These are phyloP conservation scores for Columbina picui DNA, from an alignment of 2,113 vertebrate species.

Conservation along the genomic window DNA sequence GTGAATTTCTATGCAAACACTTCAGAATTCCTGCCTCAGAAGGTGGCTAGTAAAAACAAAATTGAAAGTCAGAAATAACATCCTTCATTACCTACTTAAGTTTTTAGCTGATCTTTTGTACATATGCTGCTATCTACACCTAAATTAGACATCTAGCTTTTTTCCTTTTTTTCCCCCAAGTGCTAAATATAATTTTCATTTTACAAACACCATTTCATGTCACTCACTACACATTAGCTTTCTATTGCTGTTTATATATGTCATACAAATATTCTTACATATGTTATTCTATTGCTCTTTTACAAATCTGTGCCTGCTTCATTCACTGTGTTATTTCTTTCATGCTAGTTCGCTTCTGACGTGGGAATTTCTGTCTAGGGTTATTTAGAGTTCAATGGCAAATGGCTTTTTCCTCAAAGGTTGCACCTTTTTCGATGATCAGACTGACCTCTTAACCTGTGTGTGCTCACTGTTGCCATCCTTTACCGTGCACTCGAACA, in stretches of 20 bases:
- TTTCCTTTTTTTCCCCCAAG: not conserved
- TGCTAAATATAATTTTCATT: not conserved
- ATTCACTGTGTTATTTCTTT: not conserved
- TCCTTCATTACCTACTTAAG: not conserved
- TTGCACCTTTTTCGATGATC: not conserved
- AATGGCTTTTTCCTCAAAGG: not conserved
- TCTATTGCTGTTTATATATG: not conserved
- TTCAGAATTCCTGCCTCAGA: not conserved
- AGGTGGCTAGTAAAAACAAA: not conserved
- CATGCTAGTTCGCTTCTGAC: not conserved
- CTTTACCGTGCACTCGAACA: not conserved
- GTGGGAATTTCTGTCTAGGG: not conserved
- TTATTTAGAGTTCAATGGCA: not conserved
- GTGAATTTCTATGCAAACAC: not conserved
- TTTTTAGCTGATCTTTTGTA: not conserved
- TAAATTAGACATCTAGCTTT: not conserved
- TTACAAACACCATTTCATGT: not conserved
- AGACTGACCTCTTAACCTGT: not conserved
- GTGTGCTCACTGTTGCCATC: rapidly evolving
- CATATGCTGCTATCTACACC: not conserved
- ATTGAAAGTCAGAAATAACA: not conserved
- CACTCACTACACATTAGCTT: not conserved
- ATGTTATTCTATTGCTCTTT: not conserved
- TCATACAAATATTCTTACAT: not conserved
- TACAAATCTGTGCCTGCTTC: not conserved